These are phyloP conservation scores for Patiria miniata DNA, from an alignment of 35 echinoderm and acorn worm species.

Conservation along the genomic window DNA sequence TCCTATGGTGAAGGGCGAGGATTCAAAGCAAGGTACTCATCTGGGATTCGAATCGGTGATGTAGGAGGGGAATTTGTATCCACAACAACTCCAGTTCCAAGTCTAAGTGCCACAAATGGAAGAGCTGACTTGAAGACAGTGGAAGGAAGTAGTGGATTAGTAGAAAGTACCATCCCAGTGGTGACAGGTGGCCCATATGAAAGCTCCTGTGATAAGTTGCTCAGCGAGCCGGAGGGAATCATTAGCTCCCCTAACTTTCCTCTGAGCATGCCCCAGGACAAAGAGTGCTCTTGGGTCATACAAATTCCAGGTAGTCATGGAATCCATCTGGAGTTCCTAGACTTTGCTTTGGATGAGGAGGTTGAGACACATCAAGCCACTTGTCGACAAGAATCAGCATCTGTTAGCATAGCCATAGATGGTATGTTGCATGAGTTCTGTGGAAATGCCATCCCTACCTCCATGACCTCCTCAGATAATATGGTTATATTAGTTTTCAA, in stretches of 20 bases:
- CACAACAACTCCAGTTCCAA: too few relatives aligned
- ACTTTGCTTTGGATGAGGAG: slow-evolving; percentile 30
- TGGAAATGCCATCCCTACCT: neutral
- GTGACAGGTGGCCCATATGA: neutral
- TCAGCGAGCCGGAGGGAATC: neutral
- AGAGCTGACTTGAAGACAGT: too few relatives aligned
- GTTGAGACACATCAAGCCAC: neutral
- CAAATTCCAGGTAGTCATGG: neutral
- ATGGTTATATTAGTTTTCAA: neutral
- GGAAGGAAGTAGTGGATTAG: too few relatives aligned
- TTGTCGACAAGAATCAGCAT: slow-evolving; percentile 11
- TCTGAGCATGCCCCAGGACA: slow-evolving; percentile 11
- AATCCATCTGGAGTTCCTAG: slow-evolving; percentile 43
- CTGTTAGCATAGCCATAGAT: neutral
- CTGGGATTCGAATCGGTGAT: neutral
- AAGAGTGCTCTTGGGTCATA: neutral
- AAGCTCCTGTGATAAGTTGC: neutral
- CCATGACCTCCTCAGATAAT: slow-evolving; percentile 15
- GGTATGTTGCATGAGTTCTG: neutral
- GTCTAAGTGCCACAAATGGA: too few relatives aligned
- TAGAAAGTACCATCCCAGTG: too few relatives aligned
- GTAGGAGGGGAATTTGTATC: neutral
- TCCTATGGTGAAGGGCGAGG: slow-evolving; percentile 24
- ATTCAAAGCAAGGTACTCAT: slow-evolving; percentile 47
- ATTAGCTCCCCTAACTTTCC: neutral